A percentile compares a stretch with the other conserved stretches of the same genome.
Evolutionary conservation across 2,113 vertebrate genomes (phyloP).

Genomic region (Monopterus albus): DNA sequence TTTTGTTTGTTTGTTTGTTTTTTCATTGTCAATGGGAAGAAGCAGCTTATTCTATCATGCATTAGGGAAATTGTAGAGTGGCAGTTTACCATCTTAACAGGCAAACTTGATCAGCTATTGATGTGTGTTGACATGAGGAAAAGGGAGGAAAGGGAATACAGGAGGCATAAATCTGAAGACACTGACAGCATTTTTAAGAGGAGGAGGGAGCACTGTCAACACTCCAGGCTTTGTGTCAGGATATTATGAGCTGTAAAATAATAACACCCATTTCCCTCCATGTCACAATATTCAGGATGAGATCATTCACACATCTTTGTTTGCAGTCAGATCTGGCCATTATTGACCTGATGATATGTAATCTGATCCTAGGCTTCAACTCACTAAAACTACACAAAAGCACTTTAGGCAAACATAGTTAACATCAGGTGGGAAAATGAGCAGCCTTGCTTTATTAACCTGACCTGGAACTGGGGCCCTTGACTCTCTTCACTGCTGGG

Average conservation of each 20-base stretch:
- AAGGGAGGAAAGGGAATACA: background rate
- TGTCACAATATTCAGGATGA: background rate
- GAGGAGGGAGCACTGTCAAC: background rate
- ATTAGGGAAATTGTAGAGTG: slow-evolving; percentile 6
- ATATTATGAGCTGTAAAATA: background rate
- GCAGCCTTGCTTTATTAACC: slow-evolving; percentile 14
- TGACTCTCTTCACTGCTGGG: slow-evolving; percentile 14
- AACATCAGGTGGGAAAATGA: background rate
- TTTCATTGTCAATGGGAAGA: background rate
- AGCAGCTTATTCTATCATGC: background rate
- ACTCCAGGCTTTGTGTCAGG: too few relatives aligned
- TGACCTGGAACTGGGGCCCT: slow-evolving; percentile 28
- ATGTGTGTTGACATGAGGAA: background rate
- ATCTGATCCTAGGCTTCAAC: background rate
- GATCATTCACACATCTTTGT: slow-evolving; percentile 1
- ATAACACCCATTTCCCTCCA: background rate
- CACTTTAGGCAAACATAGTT: background rate
- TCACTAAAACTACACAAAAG: background rate
- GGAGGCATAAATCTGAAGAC: background rate
- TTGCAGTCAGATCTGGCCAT: background rate
- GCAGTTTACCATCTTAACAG: background rate
- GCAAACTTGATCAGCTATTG: slow-evolving; percentile 1
- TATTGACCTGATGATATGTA: background rate
- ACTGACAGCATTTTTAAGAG: background rate
- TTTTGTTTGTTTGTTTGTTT: too few relatives aligned